Conservation (phyloP, 2,113 vertebrate genomes). For the Gymnobelideus leadbeateri region DNA sequence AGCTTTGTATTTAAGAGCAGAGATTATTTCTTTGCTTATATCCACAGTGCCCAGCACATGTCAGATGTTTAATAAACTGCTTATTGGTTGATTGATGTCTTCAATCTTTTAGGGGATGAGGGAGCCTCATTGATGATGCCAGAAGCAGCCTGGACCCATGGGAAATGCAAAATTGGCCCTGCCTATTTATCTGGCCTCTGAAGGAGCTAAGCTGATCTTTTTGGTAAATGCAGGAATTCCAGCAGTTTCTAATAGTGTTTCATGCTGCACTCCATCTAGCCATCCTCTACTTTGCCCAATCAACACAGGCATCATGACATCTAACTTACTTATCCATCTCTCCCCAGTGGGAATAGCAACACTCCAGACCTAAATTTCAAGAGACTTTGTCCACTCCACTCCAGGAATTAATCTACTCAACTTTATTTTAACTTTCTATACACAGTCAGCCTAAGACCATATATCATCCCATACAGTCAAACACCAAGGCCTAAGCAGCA, state of each 20-base stretch:
- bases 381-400: background rate
- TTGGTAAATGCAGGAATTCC: background rate
- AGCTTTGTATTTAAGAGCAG: background rate
- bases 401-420: background rate
- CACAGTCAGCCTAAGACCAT: background rate
- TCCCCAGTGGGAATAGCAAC: background rate
- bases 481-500: background rate
- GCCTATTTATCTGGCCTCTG: background rate
- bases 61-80: background rate
- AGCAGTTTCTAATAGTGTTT: too few species aligned
- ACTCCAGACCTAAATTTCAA: background rate
- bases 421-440: background rate
- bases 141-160: background rate
- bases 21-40: too few species aligned
- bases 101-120: background rate
- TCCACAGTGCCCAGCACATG: background rate
- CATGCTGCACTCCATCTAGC: background rate
- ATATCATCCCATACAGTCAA: background rate
- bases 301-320: background rate
- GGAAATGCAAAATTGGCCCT: background rate
- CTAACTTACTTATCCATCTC: background rate
- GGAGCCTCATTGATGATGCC: background rate
- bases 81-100: background rate
- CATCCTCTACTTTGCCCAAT: background rate
- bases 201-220: background rate